Percentiles rank a stretch among this genome's conserved stretches.
phyloP scores from a whole-genome alignment of 2,113 vertebrate genomes.

The Sebastes fasciatus region DNA sequence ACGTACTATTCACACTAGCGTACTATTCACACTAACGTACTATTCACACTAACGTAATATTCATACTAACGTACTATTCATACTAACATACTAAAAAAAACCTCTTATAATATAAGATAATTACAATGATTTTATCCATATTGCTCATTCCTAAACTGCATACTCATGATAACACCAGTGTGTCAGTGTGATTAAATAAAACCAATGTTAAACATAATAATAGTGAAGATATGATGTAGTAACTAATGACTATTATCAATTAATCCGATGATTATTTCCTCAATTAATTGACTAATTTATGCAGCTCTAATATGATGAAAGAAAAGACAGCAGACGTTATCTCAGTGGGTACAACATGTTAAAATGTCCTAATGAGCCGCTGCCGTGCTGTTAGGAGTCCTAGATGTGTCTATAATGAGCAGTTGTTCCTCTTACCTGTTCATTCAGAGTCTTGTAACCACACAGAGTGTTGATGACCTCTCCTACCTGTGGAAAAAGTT shows the following conservation, averaged over 20 bases:
- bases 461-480: slow-evolving; percentile 91
- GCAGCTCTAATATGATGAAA: background rate
- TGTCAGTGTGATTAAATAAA: background rate
- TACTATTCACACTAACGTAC: no score
- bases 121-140: background rate
- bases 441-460: slow-evolving; percentile 85
- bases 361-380: background rate
- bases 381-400: background rate
- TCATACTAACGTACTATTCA: no score
- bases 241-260: no score
- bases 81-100: no score
- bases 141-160: background rate
- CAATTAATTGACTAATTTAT: background rate
- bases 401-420: background rate
- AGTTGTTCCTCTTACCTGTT: slow-evolving; percentile 81
- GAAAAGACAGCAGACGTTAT: background rate
- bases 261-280: background rate
- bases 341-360: background rate
- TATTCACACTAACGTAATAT: no score
- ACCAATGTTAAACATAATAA: no score
- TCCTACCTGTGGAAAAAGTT: slow-evolving; percentile 77
- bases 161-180: background rate
- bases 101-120: background rate
- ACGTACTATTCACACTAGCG: no score
- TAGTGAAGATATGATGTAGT: no score